Percentiles rank a stretch among this genome's conserved stretches.
These are phyloP conservation scores for Cataglyphis livida DNA, from an alignment of 2,888 invertebrate genomes.

Conservation along the genomic window DNA sequence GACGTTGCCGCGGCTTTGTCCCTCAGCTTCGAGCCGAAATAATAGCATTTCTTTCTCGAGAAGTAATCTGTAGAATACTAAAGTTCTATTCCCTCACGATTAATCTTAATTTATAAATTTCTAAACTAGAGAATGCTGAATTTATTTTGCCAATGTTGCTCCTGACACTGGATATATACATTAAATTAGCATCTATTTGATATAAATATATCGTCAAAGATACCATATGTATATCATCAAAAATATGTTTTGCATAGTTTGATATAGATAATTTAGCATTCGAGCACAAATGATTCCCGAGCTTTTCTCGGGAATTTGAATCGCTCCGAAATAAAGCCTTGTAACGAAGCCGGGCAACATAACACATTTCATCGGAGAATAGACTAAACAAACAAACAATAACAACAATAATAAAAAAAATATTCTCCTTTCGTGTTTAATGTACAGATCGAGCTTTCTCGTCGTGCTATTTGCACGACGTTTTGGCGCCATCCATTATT, in stretches of 20 bases:
- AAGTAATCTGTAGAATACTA: not conserved
- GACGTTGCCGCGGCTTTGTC: constrained; percentile 82
- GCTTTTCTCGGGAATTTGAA: not conserved
- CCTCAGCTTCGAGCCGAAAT: not conserved
- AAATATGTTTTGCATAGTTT: not conserved
- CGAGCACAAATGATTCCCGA: not conserved
- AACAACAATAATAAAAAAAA: constrained; percentile 82
- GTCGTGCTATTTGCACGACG: constrained; percentile 47
- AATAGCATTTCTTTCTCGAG: not conserved
- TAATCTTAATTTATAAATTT: not conserved
- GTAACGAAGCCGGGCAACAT: constrained; percentile 82
- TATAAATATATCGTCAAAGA: not conserved
- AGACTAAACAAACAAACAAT: constrained; percentile 83
- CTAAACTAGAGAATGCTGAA: not conserved
- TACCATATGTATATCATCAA: not conserved
- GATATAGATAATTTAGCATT: constrained; percentile 16
- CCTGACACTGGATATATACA: not conserved
- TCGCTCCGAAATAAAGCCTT: constrained; percentile 6
- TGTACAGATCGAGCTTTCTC: constrained; percentile 49
- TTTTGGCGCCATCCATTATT: constrained; percentile 64
- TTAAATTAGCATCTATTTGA: not conserved
- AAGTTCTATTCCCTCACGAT: not conserved
- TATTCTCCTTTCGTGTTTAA: constrained; percentile 63
- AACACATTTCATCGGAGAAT: constrained; percentile 76
- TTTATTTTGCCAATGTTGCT: not conserved